Conservation (phyloP, 2,113 vertebrate species). For the Cairina moschata region DNA sequence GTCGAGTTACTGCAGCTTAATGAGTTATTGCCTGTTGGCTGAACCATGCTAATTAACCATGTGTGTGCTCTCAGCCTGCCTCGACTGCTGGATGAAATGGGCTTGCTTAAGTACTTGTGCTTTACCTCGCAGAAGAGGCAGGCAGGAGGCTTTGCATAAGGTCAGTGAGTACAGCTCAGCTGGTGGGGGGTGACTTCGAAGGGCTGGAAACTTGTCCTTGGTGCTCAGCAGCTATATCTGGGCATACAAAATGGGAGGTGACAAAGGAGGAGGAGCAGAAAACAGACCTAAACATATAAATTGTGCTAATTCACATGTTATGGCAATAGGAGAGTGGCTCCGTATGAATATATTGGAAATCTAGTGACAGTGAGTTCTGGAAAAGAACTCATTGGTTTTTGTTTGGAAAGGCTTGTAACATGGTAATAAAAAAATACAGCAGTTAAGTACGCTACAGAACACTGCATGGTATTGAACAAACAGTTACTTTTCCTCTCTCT, state of each 20-base stretch:
- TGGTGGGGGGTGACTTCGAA: neutral
- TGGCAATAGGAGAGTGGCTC: neutral
- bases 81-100: slow-evolving; percentile 3
- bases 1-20: slow-evolving; percentile 57
- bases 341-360: neutral
- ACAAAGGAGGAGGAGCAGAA: neutral
- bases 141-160: neutral
- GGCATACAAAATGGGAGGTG: neutral
- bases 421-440: neutral
- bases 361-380: neutral
- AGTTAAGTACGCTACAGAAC: neutral
- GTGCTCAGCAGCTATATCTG: neutral
- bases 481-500: neutral
- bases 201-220: neutral
- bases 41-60: slow-evolving; percentile 61
- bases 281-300: neutral
- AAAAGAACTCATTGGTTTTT: neutral
- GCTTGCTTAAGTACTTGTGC: neutral
- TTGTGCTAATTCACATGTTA: neutral
- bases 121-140: neutral
- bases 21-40: slow-evolving; percentile 69
- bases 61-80: slow-evolving; percentile 21
- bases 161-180: neutral
- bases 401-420: neutral
- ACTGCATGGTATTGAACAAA: neutral